These are phyloP conservation scores for Ectropis crepuscularia DNA, from an alignment of 2,888 invertebrate species.

Conservation along the genomic window DNA sequence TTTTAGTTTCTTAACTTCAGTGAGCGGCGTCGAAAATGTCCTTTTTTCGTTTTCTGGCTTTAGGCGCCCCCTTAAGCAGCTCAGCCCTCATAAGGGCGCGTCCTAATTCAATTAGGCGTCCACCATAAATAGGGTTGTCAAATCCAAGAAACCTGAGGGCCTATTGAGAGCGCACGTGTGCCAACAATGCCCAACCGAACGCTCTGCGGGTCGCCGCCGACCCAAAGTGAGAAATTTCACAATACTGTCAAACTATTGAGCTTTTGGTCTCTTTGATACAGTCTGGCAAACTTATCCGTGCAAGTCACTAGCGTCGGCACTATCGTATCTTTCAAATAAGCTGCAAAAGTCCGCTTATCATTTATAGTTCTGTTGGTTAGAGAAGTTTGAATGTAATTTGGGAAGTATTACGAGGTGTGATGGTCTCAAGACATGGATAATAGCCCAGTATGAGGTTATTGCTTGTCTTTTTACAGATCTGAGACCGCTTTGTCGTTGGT, in stretches of 20 bases:
- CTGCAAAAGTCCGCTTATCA: neutral
- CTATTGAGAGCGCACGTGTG: constrained; percentile 79
- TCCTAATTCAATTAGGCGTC: constrained; percentile 78
- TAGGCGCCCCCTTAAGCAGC: too few species aligned
- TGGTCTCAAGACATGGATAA: constrained; percentile 64
- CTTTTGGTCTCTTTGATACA: constrained; percentile 43
- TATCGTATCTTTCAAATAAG: neutral
- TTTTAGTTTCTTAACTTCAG: too few species aligned
- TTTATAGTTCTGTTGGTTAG: neutral
- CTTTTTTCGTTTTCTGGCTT: too few species aligned
- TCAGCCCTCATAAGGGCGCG: constrained; percentile 63
- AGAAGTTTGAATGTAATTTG: neutral
- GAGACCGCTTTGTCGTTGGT: constrained; percentile 61
- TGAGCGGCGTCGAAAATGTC: too few species aligned
- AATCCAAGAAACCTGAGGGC: constrained; percentile 66
- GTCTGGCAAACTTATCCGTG: neutral
- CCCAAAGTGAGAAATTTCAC: constrained; percentile 75
- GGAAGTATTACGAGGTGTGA: constrained; percentile 61
- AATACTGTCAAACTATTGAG: constrained; percentile 77
- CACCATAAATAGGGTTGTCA: constrained; percentile 76
- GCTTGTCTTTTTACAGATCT: constrained; percentile 61
- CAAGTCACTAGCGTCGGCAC: neutral
- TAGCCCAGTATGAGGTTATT: constrained; percentile 73
- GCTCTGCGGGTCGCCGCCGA: constrained; percentile 73
- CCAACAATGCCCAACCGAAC: constrained; percentile 70